These are phyloP conservation scores for Bugula neritina DNA, from an alignment of 2,888 invertebrate genomes.

Conservation along the genomic window DNA sequence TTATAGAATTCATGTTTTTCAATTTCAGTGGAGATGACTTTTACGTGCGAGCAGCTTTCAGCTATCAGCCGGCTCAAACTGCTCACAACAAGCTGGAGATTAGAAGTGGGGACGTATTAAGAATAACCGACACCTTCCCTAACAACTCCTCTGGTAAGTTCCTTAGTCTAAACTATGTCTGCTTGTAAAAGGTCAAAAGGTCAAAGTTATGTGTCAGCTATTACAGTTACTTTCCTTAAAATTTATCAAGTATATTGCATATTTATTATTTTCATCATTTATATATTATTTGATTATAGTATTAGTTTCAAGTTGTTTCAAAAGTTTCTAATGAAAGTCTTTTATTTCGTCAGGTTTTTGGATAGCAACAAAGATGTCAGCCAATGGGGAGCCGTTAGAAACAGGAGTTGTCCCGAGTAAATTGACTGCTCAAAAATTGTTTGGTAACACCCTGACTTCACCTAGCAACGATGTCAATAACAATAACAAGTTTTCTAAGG, in stretches of 20 bases:
- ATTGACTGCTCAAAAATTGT: background rate
- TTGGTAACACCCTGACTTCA: background rate
- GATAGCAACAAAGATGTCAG: background rate
- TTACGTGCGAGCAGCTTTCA: conserved; percentile 5
- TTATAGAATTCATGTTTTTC: background rate
- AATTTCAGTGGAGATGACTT: conserved; percentile 18
- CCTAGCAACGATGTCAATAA: background rate
- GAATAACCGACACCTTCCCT: background rate
- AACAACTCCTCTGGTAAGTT: background rate
- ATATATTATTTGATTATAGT: no score
- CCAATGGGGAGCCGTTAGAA: background rate
- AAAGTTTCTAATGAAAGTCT: no score
- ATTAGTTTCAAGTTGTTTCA: no score
- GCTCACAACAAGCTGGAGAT: background rate
- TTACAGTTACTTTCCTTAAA: no score
- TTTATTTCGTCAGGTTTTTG: background rate
- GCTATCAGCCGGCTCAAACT: background rate
- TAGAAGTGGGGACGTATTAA: background rate
- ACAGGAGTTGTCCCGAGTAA: background rate
- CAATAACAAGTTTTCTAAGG: background rate
- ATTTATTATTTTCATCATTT: no score
- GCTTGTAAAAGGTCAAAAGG: no score
- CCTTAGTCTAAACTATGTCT: background rate
- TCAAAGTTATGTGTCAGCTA: no score
- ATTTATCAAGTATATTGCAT: no score